These are phyloP conservation scores for Temnopleurus reevesii DNA, from an alignment of 53 echinoderm and acorn worm genomes.

Conservation along the genomic window DNA sequence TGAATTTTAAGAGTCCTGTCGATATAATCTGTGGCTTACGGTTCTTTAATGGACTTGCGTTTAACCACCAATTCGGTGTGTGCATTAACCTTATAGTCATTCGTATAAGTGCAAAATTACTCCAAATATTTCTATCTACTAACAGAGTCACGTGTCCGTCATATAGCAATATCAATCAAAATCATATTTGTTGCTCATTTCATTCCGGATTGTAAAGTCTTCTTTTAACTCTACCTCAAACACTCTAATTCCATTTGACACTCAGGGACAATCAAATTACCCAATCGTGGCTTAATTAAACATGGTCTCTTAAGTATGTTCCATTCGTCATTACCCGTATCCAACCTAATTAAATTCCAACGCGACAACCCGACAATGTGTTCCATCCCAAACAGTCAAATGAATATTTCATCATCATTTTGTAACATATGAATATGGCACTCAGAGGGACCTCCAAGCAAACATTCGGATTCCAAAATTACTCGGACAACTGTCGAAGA, in stretches of 20 bases:
- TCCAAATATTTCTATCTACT: background rate
- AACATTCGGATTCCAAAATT: background rate
- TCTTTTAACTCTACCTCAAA: background rate
- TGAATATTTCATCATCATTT: background rate
- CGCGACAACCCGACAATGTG: background rate
- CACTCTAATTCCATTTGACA: background rate
- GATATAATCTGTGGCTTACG: background rate
- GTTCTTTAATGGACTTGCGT: background rate
- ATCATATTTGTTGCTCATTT: background rate
- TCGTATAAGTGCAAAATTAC: background rate
- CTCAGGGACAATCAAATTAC: constrained; percentile 3
- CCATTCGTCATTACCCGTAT: background rate
- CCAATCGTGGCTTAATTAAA: constrained; percentile 41
- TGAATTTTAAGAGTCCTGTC: background rate
- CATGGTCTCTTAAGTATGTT: constrained; percentile 12
- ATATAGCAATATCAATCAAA: too few relatives aligned
- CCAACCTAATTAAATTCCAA: background rate
- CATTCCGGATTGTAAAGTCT: background rate
- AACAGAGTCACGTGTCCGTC: background rate
- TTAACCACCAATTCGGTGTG: background rate
- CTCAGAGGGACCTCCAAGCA: background rate
- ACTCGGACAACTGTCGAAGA: too few relatives aligned
- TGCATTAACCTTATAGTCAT: background rate
- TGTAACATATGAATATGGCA: background rate
- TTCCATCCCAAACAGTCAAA: background rate